These are phyloP conservation scores for Pseudomyrmex pallidus DNA, from an alignment of 1,140 invertebrate species.

Conservation along the genomic window DNA sequence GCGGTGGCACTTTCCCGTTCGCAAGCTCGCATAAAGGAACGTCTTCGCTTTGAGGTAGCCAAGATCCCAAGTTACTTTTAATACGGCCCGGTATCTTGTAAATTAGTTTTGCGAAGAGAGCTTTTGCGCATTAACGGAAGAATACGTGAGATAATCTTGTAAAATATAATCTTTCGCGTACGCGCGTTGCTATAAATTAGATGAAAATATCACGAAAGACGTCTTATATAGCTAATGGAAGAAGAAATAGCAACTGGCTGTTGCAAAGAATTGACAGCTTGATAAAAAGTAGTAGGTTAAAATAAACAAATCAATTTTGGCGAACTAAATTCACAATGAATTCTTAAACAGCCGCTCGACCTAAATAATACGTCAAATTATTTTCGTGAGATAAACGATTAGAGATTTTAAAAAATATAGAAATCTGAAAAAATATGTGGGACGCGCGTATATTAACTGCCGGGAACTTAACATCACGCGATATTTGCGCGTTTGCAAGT, in stretches of 20 bases:
- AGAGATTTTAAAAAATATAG: no score
- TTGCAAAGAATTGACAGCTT: background rate
- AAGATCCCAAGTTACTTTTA: constrained; percentile 53
- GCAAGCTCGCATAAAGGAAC: constrained; percentile 20
- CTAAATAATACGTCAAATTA: constrained; percentile 4
- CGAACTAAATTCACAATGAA: background rate
- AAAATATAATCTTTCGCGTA: constrained; percentile 54
- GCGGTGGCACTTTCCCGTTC: constrained; percentile 7
- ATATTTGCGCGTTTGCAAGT: constrained; percentile 34
- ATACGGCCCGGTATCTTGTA: constrained; percentile 55
- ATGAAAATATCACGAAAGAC: constrained; percentile 6
- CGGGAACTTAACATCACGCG: constrained; percentile 34
- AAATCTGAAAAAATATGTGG: constrained; percentile 5
- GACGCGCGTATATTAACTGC: constrained; percentile 15
- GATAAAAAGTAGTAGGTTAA: background rate
- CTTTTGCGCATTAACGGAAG: constrained; percentile 47
- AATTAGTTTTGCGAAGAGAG: constrained; percentile 55
- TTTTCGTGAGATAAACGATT: constrained; percentile 24
- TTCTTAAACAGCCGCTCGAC: no score
- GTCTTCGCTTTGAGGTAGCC: constrained; percentile 41
- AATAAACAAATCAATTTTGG: no score
- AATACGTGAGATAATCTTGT: constrained; percentile 53
- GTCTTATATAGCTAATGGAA: constrained; percentile 34
- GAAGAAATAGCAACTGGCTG: background rate
- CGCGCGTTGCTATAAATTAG: constrained; percentile 43